Evolutionary conservation across 2,888 invertebrate genomes (phyloP).

Genomic region (Atrina japonica): DNA sequence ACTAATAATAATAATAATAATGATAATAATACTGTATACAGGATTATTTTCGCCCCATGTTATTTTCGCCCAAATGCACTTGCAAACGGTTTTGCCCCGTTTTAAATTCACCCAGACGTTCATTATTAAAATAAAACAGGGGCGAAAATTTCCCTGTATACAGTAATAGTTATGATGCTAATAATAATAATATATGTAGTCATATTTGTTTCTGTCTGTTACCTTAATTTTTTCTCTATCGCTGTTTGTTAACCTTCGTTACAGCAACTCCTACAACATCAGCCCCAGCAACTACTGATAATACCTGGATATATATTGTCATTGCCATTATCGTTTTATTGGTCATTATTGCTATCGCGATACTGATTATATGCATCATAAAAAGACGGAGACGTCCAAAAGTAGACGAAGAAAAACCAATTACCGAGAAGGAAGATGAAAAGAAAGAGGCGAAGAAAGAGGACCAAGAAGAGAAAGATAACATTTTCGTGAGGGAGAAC

Average conservation of each 20-base stretch:
- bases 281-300: slow-evolving; percentile 1
- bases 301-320: slow-evolving; percentile 33
- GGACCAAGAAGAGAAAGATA: slow-evolving; percentile 16
- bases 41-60: too few relatives aligned
- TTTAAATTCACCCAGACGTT: too few relatives aligned
- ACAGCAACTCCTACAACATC: slow-evolving; percentile 9
- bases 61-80: too few relatives aligned
- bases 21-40: too few relatives aligned
- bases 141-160: too few relatives aligned
- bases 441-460: slow-evolving; percentile 18
- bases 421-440: slow-evolving; percentile 14
- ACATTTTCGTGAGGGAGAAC: too few relatives aligned
- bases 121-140: too few relatives aligned
- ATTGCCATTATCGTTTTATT: slow-evolving; percentile 41
- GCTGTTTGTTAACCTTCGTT: background rate
- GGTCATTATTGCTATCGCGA: slow-evolving; percentile 44
- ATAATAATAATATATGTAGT: too few relatives aligned
- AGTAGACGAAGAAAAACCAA: slow-evolving; percentile 27
- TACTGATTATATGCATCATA: slow-evolving; percentile 47
- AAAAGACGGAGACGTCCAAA: slow-evolving; percentile 34
- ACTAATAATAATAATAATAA: too few relatives aligned
- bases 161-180: too few relatives aligned
- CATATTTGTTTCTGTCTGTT: background rate
- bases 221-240: slow-evolving; percentile 14
- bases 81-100: too few relatives aligned